These are phyloP conservation scores for Anarsia innoxiella DNA, from an alignment of 2,888 invertebrate genomes.

Conservation along the genomic window DNA sequence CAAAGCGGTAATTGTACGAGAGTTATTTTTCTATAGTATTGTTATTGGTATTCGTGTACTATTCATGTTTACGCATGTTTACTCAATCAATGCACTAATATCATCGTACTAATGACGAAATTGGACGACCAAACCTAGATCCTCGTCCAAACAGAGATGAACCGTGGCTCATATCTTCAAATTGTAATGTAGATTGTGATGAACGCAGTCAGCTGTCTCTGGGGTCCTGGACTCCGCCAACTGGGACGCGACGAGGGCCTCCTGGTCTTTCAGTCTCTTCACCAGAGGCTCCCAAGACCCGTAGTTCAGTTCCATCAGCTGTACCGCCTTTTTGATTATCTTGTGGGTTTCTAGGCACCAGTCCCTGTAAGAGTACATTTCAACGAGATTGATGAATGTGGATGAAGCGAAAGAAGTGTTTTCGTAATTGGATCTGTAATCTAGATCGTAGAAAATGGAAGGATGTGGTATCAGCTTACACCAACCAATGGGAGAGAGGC, in stretches of 20 bases:
- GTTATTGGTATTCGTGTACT: too few species aligned
- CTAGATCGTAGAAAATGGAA: too few species aligned
- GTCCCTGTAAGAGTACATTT: constrained; percentile 41
- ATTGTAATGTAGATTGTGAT: constrained; percentile 51
- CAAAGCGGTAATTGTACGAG: too few species aligned
- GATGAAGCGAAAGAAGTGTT: too few species aligned
- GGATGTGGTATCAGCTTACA: too few species aligned
- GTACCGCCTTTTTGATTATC: constrained; percentile 63
- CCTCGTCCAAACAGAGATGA: too few species aligned
- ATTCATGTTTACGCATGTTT: neutral
- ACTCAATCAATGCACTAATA: neutral
- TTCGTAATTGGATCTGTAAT: too few species aligned
- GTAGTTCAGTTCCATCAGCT: constrained; percentile 68
- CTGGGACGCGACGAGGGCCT: constrained; percentile 44
- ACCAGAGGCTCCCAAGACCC: constrained; percentile 69
- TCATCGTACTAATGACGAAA: too few species aligned
- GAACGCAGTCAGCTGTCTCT: constrained; percentile 35
- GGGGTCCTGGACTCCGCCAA: constrained; percentile 37
- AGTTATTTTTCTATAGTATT: too few species aligned
- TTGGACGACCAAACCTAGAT: too few species aligned
- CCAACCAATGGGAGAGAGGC: too few species aligned
- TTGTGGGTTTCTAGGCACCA: constrained; percentile 65
- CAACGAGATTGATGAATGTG: too few species aligned
- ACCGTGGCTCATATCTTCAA: constrained; percentile 44
- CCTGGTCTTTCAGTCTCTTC: constrained; percentile 52